Conservation (phyloP, 2,113 vertebrate species). For the Sciurus niger region DNA sequence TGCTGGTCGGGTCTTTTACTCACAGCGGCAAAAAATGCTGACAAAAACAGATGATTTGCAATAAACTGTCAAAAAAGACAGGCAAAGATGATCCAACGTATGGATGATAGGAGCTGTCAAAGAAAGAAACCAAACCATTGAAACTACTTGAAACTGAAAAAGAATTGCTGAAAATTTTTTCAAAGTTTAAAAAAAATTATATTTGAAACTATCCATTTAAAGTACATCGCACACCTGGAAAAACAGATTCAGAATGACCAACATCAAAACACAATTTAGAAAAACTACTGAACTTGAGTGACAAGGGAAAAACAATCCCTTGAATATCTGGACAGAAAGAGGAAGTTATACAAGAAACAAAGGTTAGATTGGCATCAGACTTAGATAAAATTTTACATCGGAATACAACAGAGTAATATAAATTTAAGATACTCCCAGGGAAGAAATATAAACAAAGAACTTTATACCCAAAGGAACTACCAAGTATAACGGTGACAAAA, state of each 20-base stretch:
- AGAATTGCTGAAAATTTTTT: neutral
- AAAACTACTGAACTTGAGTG: neutral
- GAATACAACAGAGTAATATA: neutral
- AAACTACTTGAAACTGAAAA: neutral
- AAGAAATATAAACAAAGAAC: neutral
- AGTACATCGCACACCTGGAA: neutral
- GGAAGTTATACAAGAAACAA: neutral
- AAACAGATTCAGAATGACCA: conserved; percentile 3
- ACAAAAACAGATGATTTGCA: neutral
- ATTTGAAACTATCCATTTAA: neutral
- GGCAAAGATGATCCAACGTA: neutral
- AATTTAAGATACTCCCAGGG: neutral
- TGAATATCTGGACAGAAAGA: neutral
- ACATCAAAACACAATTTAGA: neutral
- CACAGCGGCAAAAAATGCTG: no score
- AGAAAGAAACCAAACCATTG: neutral
- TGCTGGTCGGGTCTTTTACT: no score
- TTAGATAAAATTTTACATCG: neutral
- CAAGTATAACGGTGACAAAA: neutral
- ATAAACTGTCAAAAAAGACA: neutral
- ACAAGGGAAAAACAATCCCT: neutral
- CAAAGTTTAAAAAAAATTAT: neutral
- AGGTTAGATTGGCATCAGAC: neutral
- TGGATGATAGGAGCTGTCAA: neutral
- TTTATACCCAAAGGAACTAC: neutral